Conservation (phyloP, 2,113 vertebrate species). For the Alaudala cheleensis region DNA sequence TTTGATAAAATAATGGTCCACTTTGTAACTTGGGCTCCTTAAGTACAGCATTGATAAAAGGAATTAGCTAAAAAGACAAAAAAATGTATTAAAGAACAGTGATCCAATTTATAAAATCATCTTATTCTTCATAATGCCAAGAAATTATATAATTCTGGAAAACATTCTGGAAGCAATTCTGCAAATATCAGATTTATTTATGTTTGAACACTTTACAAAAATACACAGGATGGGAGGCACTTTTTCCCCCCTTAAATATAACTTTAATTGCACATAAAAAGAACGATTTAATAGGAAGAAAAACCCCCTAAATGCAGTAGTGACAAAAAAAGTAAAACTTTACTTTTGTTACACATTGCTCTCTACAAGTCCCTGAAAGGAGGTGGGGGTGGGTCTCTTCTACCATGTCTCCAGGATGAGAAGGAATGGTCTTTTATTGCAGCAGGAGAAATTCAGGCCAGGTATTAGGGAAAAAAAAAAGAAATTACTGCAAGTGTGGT, state of each 20-base stretch:
- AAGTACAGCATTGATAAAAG: conserved; percentile 79
- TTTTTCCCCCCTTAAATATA: background rate
- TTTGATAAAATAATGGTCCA: conserved; percentile 82
- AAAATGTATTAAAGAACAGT: background rate
- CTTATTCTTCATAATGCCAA: background rate
- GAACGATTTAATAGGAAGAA: background rate
- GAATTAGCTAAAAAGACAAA: conserved; percentile 81
- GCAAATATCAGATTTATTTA: background rate
- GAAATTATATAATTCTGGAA: background rate
- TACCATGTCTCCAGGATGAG: background rate
- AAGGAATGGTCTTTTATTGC: background rate
- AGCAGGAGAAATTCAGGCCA: background rate
- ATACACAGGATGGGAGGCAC: background rate
- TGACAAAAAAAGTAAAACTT: no score
- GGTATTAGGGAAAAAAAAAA: background rate
- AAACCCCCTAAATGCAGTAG: background rate
- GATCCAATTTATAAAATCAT: background rate
- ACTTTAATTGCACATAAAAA: background rate
- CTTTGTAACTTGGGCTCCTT: conserved; percentile 81
- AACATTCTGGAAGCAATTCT: background rate
- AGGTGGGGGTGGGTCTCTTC: background rate
- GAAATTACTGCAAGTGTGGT: background rate
- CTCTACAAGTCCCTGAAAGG: background rate
- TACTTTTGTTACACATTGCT: background rate
- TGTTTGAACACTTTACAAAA: background rate